phyloP scores from a whole-genome alignment of 2,113 vertebrate species.

The Hydrochoerus hydrochaeris region DNA sequence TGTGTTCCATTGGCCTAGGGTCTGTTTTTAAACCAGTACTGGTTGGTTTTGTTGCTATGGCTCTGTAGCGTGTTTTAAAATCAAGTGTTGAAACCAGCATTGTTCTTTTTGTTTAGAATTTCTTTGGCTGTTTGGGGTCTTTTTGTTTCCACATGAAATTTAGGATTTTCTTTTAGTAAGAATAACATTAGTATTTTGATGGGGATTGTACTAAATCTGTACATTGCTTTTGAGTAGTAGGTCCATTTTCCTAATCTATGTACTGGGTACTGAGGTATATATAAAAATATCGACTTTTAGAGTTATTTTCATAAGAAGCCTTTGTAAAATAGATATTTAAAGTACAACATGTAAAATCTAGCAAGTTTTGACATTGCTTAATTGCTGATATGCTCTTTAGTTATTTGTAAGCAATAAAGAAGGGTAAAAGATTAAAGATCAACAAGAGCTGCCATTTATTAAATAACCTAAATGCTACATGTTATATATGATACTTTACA shows the following conservation, averaged over 20 bases:
- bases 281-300: background rate
- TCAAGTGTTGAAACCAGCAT: background rate
- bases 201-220: background rate
- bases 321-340: background rate
- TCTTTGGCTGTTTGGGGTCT: background rate
- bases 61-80: background rate
- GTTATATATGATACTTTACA: background rate
- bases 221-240: background rate
- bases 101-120: background rate
- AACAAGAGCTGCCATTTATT: background rate
- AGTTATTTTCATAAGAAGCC: background rate
- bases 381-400: background rate
- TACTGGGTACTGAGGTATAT: background rate
- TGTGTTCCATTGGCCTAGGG: background rate
- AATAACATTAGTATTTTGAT: background rate
- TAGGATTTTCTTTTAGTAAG: background rate
- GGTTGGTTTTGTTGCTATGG: background rate
- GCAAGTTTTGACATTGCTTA: background rate
- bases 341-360: background rate
- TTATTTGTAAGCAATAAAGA: background rate
- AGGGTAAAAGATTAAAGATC: background rate
- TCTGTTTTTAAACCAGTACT: background rate
- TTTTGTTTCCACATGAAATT: background rate
- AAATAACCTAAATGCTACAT: background rate
- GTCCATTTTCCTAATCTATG: background rate